phyloP scores from a whole-genome alignment of 2,888 invertebrate genomes.

The Serrognathus titanus region DNA sequence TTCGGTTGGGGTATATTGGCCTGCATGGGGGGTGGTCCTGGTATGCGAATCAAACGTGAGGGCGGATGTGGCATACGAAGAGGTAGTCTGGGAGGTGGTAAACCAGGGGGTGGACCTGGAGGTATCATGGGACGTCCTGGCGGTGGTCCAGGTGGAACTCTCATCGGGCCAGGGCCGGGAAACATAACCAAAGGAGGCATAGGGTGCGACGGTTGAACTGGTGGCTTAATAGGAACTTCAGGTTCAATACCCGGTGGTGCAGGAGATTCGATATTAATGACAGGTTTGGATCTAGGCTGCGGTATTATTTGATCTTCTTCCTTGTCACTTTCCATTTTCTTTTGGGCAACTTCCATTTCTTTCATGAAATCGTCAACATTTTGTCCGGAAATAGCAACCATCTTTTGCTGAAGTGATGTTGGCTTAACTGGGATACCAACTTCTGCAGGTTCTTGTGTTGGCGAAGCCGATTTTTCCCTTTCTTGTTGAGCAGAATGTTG shows the following conservation, averaged over 20 bases:
- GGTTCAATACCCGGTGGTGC: slow-evolving; percentile 42
- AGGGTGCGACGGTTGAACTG: slow-evolving; percentile 48
- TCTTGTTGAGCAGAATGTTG: slow-evolving; percentile 20
- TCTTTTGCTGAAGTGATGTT: slow-evolving; percentile 77
- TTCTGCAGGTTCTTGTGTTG: slow-evolving; percentile 19
- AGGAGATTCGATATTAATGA: slow-evolving; percentile 34
- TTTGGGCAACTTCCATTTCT: slow-evolving; percentile 85
- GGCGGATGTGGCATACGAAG: slow-evolving; percentile 55
- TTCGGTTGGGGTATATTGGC: slow-evolving; percentile 27
- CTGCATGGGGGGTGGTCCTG: slow-evolving; percentile 17
- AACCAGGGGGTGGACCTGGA: slow-evolving; percentile 61
- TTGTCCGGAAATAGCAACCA: slow-evolving; percentile 86
- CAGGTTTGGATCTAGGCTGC: slow-evolving; percentile 10
- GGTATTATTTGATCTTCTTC: slow-evolving; percentile 21
- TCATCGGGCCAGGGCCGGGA: slow-evolving; percentile 44
- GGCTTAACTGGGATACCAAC: slow-evolving; percentile 52
- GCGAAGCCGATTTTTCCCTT: slow-evolving; percentile 15
- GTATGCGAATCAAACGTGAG: slow-evolving; percentile 44
- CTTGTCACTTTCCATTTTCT: slow-evolving; percentile 58
- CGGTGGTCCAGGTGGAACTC: slow-evolving; percentile 59
- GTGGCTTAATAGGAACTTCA: slow-evolving; percentile 29
- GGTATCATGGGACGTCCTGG: slow-evolving; percentile 52
- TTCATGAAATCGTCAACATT: slow-evolving; percentile 91
- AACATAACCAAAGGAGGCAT: slow-evolving; percentile 48
- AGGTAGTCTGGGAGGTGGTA: slow-evolving; percentile 59